phyloP scores from a whole-genome alignment of 2,888 invertebrate genomes.

The Idaea straminata region DNA sequence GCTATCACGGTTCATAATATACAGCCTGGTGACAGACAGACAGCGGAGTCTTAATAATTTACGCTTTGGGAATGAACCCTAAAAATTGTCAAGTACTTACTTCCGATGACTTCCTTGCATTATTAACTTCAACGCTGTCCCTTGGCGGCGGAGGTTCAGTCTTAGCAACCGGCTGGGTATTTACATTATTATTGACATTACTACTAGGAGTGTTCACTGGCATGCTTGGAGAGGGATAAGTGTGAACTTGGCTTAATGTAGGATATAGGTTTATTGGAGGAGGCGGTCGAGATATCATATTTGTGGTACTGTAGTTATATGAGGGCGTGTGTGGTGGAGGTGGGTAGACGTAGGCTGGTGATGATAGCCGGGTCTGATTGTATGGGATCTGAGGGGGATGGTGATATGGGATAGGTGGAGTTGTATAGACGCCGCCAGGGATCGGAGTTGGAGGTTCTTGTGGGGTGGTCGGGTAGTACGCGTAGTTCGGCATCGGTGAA shows the following conservation, averaged over 20 bases:
- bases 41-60: too few relatives aligned
- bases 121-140: slow-evolving; percentile 50
- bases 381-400: slow-evolving; percentile 47
- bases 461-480: slow-evolving; percentile 49
- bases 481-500: slow-evolving; percentile 43
- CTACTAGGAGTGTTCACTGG: slow-evolving; percentile 23
- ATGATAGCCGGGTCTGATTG: slow-evolving; percentile 64
- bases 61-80: too few relatives aligned
- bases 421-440: slow-evolving; percentile 41
- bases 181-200: slow-evolving; percentile 25
- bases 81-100: slow-evolving; percentile 39
- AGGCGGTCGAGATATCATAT: slow-evolving; percentile 64
- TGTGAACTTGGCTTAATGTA: slow-evolving; percentile 52
- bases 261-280: slow-evolving; percentile 57
- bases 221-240: slow-evolving; percentile 43
- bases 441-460: slow-evolving; percentile 39
- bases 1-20: too few relatives aligned
- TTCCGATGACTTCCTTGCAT: slow-evolving; percentile 59
- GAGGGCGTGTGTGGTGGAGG: slow-evolving; percentile 36
- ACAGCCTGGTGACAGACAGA: too few relatives aligned
- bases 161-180: slow-evolving; percentile 36
- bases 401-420: slow-evolving; percentile 44
- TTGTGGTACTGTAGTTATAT: slow-evolving; percentile 68
- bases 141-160: slow-evolving; percentile 45
- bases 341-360: slow-evolving; percentile 60